These are phyloP conservation scores for Speoplatyrhinus poulsoni DNA, from an alignment of 2,113 vertebrate species.

Conservation along the genomic window DNA sequence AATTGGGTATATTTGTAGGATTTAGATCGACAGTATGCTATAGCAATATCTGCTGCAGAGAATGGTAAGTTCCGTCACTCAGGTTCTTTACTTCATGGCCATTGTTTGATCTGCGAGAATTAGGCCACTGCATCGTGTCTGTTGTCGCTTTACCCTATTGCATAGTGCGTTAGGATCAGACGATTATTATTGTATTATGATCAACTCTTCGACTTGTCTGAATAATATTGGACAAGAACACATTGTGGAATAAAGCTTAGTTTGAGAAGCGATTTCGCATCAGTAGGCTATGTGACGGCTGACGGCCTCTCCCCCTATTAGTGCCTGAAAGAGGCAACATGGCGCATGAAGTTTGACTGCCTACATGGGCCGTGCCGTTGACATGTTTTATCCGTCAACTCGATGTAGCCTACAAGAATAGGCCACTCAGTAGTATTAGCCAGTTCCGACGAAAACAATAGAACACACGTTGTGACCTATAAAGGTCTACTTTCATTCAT, in stretches of 20 bases:
- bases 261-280: neutral
- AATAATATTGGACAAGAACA: neutral
- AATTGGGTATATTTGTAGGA: neutral
- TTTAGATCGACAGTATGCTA: neutral
- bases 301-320: conserved; percentile 59
- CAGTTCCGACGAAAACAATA: neutral
- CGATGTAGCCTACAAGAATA: neutral
- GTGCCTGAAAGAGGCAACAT: conserved; percentile 63
- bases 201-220: neutral
- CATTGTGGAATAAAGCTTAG: neutral
- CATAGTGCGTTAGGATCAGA: neutral
- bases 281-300: conserved; percentile 17
- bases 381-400: neutral
- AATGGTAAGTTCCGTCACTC: conserved; percentile 19
- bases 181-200: neutral
- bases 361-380: conserved; percentile 50
- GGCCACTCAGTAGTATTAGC: neutral
- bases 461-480: neutral
- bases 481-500: no score
- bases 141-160: conserved; percentile 22
- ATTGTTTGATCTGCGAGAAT: conserved; percentile 51
- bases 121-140: conserved; percentile 38
- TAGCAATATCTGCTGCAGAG: neutral
- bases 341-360: conserved; percentile 55
- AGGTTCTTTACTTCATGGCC: conserved; percentile 18